A percentile compares a stretch with the other conserved stretches of the same genome.
Evolutionary conservation across 2,113 vertebrate genomes (phyloP).

Genomic region (Jacana jacana): DNA sequence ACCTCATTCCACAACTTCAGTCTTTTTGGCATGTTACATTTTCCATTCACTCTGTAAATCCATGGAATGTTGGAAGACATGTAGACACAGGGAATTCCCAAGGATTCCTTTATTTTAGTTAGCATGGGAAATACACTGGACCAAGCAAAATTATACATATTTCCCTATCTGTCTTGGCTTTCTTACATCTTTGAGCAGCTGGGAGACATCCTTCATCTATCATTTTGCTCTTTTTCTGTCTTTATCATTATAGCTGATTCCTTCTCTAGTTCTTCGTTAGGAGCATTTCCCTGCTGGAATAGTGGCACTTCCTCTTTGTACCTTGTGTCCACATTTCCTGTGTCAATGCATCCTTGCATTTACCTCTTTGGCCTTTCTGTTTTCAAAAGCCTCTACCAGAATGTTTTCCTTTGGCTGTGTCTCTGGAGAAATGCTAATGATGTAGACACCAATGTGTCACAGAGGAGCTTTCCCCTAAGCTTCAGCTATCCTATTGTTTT

Average conservation of each 20-base stretch:
- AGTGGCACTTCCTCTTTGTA: neutral
- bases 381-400: neutral
- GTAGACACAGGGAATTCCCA: neutral
- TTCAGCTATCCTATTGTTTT: conserved; percentile 51
- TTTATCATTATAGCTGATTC: neutral
- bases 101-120: neutral
- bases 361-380: neutral
- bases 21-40: neutral
- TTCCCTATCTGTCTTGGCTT: neutral
- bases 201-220: neutral
- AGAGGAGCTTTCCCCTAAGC: conserved; percentile 23
- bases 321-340: neutral
- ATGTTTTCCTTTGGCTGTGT: neutral
- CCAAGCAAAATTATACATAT: neutral
- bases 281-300: neutral
- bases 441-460: conserved; percentile 1
- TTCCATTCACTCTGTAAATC: neutral
- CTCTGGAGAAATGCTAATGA: neutral
- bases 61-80: neutral
- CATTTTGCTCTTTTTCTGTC: neutral
- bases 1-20: neutral
- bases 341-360: neutral
- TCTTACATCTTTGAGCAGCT: neutral
- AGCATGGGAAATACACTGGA: accelerated
- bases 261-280: neutral